Evolutionary conservation across 2,113 vertebrate species (phyloP), one percentile per base, ranked within the genome.

Genomic region (Periophthalmodon schlosseri): DNA sequence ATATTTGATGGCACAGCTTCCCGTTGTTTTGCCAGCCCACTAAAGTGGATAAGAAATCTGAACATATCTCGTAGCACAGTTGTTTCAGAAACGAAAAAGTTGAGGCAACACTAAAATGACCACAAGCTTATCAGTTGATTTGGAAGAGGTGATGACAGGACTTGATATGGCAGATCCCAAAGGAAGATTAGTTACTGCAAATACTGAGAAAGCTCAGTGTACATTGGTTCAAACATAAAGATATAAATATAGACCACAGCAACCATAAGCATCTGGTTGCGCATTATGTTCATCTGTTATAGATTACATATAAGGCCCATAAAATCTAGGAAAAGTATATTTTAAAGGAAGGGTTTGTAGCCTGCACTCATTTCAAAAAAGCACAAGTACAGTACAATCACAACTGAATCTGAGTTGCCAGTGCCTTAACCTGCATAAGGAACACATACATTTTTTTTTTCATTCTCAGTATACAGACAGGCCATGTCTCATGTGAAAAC

Each of bases 91-190:
- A 23, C 68, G 44, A 57, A 72, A 71, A 85, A 70, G 67, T 83
- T 80, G 79, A 80, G 67, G n/a, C 83, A 88, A 86, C 74, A 79
- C 20, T 67, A 7, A 34, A n/a, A 5, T 4, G 44, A 69, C 68
- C 28, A 67, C 16, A 24, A 14, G 46, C 68, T 64, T 39, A 1
- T 46, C 61, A 60, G 64, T 18, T 71, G 33, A 33, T 49, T 60
- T 3, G 23, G n/a, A 60, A 20, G 14, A 13, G 1, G 16, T 23
- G 14, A 61, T 52, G 47, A 74, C 61, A 24, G 68, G 39, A 73
- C 10, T 54, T 66, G 18, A n/a, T 79, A 63, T 5, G 68, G 70
- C 39, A 73, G 5, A 49, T 0, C 18, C 12, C 60, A 33, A 21
- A 56, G 20, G n/a, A 10, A 56, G 18, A n/a, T 18, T 47, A 52